Conservation (phyloP, 2,113 vertebrate species). For the Pangasianodon hypophthalmus region DNA sequence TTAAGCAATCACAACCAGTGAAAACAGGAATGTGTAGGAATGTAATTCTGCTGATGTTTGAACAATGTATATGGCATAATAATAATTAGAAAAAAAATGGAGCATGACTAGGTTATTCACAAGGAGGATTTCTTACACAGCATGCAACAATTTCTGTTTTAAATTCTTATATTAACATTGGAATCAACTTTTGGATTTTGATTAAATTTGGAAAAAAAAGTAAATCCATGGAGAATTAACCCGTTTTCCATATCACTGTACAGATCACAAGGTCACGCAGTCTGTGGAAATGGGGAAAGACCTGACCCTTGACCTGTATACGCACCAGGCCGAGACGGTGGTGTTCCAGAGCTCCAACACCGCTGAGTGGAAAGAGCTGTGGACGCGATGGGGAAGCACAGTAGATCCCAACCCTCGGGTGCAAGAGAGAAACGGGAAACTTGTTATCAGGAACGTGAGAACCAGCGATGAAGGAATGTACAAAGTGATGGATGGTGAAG, state of each 20-base stretch:
- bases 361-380: slow-evolving; percentile 51
- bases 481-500: slow-evolving; percentile 65
- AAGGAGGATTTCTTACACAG: neutral
- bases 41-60: neutral
- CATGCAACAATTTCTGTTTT: neutral
- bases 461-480: slow-evolving; percentile 60
- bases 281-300: slow-evolving; percentile 48
- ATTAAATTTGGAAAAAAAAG: neutral
- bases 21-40: neutral
- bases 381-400: slow-evolving; percentile 42
- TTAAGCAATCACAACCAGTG: neutral
- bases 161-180: too few species aligned
- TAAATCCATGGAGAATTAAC: neutral
- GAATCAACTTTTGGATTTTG: neutral
- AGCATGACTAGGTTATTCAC: too few species aligned
- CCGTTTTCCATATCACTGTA: neutral
- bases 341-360: slow-evolving; percentile 60
- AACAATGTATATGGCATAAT: neutral
- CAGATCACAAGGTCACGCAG: slow-evolving; percentile 61
- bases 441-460: slow-evolving; percentile 50
- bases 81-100: neutral
- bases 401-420: slow-evolving; percentile 7
- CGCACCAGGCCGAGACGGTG: slow-evolving; percentile 52
- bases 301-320: slow-evolving; percentile 66
- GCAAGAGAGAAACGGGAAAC: neutral